These are phyloP conservation scores for Macrophya alboannulata DNA, from an alignment of 2,888 invertebrate species.

Conservation along the genomic window DNA sequence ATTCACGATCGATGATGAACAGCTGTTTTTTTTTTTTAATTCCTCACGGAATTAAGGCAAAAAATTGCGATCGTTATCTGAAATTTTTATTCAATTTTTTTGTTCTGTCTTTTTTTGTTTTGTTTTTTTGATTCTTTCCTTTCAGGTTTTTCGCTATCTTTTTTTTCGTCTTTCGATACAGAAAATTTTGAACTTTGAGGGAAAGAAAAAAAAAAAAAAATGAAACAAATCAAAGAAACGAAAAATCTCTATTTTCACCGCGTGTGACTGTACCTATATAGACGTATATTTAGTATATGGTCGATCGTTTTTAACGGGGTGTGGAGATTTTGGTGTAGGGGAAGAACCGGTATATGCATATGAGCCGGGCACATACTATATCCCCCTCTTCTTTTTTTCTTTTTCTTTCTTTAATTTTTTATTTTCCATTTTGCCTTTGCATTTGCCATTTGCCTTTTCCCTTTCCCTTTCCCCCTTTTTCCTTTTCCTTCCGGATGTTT, in stretches of 20 bases:
- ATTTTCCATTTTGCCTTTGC: neutral
- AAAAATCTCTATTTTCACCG: neutral
- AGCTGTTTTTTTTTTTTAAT: neutral
- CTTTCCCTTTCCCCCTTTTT: neutral
- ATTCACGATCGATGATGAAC: neutral
- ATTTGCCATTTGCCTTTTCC: neutral
- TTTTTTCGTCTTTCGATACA: neutral
- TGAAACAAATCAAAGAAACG: too few relatives aligned
- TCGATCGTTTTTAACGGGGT: neutral
- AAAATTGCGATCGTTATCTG: neutral
- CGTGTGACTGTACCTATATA: neutral
- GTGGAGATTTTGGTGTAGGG: neutral
- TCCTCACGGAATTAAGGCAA: neutral
- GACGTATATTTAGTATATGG: neutral
- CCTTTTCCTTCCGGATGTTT: conserved; percentile 46
- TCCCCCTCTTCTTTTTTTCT: neutral
- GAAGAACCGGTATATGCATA: conserved; percentile 39
- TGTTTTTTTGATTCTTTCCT: neutral
- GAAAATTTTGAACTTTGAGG: neutral
- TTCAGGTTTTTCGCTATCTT: too few relatives aligned
- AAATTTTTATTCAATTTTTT: too few relatives aligned
- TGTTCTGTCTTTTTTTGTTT: neutral
- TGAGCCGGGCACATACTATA: neutral
- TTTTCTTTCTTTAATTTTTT: neutral
- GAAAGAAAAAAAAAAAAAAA: neutral